phyloP scores from a whole-genome alignment of 2,113 vertebrate genomes.

The Alosa alosa region DNA sequence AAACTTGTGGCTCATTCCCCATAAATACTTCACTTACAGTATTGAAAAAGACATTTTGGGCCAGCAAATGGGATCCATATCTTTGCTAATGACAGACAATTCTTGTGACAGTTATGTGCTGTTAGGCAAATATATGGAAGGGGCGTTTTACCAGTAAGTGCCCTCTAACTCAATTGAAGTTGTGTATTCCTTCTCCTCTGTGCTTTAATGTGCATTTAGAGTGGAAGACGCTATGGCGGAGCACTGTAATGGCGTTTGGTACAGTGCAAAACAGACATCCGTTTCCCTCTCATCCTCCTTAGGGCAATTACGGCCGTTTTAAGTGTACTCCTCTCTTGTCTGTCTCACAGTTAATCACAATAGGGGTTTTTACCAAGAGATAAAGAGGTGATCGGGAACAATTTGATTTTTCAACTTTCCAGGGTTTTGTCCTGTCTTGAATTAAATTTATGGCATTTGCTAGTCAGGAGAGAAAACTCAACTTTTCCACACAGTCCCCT shows the following conservation, averaged over 20 bases:
- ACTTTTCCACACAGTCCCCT: slow-evolving; percentile 4
- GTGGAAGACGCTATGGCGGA: slow-evolving; percentile 56
- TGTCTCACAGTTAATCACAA: slow-evolving; percentile 56
- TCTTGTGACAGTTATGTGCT: slow-evolving; percentile 72
- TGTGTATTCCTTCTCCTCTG: slow-evolving; percentile 60
- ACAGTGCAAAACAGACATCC: slow-evolving; percentile 30
- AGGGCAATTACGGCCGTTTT: slow-evolving; percentile 57
- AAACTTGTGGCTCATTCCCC: slow-evolving; percentile 45
- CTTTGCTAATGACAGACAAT: slow-evolving; percentile 68
- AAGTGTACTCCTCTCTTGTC: slow-evolving; percentile 44
- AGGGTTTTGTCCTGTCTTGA: neutral
- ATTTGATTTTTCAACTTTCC: slow-evolving; percentile 29
- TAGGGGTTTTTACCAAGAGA: slow-evolving; percentile 6
- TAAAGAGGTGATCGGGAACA: slow-evolving; percentile 16
- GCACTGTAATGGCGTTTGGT: slow-evolving; percentile 57
- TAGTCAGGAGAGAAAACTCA: neutral
- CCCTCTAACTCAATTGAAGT: slow-evolving; percentile 71
- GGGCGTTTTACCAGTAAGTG: slow-evolving; percentile 66
- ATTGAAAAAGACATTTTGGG: slow-evolving; percentile 59
- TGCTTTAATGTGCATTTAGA: slow-evolving; percentile 74
- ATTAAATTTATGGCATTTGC: neutral
- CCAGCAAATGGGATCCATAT: slow-evolving; percentile 65
- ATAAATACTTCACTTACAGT: slow-evolving; percentile 50
- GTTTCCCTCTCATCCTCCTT: slow-evolving; percentile 45
- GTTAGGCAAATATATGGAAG: slow-evolving; percentile 71